Evolutionary conservation across 2,797 vertebrate genomes (phyloP).

Genomic region (Tympanoctomys barrerae): DNA sequence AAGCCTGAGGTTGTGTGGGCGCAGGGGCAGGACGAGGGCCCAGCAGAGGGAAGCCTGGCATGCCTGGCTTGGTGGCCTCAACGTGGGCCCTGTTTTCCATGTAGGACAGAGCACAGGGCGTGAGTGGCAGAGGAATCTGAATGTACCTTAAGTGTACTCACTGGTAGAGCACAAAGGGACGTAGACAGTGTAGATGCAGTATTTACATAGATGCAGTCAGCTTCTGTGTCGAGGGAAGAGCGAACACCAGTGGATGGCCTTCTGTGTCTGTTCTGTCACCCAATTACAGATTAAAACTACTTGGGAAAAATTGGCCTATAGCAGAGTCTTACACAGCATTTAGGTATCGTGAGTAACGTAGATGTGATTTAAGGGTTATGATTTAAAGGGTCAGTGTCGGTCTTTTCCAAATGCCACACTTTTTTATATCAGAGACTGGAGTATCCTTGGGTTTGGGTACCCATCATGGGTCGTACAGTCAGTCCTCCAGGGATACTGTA

Average conservation of each 20-base stretch:
- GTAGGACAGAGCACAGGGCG: neutral
- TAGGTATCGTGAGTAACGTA: neutral
- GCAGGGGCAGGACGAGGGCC: neutral
- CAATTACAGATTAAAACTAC: neutral
- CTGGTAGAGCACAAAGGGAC: neutral
- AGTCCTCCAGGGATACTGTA: too few species aligned
- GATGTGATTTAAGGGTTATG: neutral
- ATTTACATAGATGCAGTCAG: neutral
- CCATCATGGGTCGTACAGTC: neutral
- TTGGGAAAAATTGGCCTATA: neutral
- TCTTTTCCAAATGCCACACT: too few species aligned
- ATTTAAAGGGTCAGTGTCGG: neutral
- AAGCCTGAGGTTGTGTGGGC: neutral
- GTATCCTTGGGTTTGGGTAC: neutral
- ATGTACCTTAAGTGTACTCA: neutral
- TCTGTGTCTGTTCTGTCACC: neutral
- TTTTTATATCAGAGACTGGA: neutral
- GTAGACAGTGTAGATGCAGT: neutral
- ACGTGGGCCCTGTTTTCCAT: neutral
- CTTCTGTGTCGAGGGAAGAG: neutral
- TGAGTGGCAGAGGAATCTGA: neutral
- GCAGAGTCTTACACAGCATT: neutral
- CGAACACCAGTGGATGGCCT: too few species aligned
- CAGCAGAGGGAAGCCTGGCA: neutral
- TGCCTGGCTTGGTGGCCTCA: neutral